Evolutionary conservation across 2,888 invertebrate species (phyloP).

Genomic region (Plagiodera versicolora): DNA sequence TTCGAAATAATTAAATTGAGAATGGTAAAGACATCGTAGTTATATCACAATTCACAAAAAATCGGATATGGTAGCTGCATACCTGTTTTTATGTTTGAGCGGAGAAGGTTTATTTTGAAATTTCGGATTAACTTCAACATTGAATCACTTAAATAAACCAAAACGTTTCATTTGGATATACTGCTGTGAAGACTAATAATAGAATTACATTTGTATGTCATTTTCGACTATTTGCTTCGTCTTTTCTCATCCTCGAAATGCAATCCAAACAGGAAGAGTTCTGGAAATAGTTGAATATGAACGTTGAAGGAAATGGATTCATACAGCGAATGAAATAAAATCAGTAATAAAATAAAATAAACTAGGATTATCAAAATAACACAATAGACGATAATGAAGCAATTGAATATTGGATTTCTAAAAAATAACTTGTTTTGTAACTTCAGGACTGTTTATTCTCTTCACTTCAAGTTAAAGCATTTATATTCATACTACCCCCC

Average conservation of each 20-base stretch:
- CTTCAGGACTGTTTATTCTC: no score
- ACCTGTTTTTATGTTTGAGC: neutral
- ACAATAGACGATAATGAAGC: no score
- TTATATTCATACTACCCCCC: no score
- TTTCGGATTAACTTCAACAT: slow-evolving; percentile 3
- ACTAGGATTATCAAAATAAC: no score
- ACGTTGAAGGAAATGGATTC: neutral
- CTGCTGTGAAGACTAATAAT: neutral
- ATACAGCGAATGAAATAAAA: neutral
- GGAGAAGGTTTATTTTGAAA: slow-evolving; percentile 1
- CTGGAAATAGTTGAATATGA: neutral
- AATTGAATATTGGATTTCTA: no score
- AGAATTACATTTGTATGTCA: slow-evolving; percentile 7
- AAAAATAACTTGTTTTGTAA: no score
- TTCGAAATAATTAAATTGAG: no score
- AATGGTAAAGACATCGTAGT: neutral
- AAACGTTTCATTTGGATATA: slow-evolving; percentile 1
- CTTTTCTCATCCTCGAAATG: neutral
- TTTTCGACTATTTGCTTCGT: neutral
- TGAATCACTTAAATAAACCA: slow-evolving; percentile 6
- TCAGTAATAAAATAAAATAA: no score
- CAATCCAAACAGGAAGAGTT: neutral
- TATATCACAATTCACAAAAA: neutral
- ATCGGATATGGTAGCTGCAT: neutral
- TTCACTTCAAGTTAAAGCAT: no score